Percentiles rank a stretch among this genome's conserved stretches.
Conservation (phyloP, 2,888 invertebrate genomes). For the Drosophila meridiana region DNA sequence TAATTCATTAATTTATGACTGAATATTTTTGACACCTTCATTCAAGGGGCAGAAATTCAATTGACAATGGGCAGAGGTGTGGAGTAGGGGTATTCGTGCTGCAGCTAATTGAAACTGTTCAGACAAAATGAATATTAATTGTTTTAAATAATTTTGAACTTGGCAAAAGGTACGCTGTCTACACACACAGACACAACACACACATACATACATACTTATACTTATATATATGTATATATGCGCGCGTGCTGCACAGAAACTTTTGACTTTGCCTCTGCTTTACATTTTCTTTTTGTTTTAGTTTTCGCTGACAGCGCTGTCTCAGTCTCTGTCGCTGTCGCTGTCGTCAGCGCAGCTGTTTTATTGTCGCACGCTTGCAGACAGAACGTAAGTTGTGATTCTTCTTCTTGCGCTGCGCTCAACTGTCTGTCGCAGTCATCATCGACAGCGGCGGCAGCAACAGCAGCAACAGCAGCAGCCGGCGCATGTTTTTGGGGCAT, state of each 20-base stretch:
- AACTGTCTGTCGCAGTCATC: constrained; percentile 53
- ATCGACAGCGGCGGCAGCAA: constrained; percentile 52
- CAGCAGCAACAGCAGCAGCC: constrained; percentile 26
- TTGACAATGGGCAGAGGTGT: not conserved
- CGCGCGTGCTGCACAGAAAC: constrained; percentile 13
- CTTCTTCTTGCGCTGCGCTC: constrained; percentile 29
- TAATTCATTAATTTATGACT: constrained; percentile 72
- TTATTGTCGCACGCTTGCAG: constrained; percentile 60
- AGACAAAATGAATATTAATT: constrained; percentile 78
- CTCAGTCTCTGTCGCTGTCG: constrained; percentile 4
- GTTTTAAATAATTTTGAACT: constrained; percentile 83
- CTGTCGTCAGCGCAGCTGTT: constrained; percentile 61
- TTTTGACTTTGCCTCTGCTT: constrained; percentile 15
- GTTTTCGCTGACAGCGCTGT: constrained; percentile 33
- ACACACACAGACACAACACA: constrained; percentile 9
- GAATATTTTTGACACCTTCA: constrained; percentile 70
- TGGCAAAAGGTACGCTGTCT: constrained; percentile 63
- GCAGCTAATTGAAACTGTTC: constrained; percentile 64
- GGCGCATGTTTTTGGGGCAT: constrained; percentile 48
- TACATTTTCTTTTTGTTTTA: constrained; percentile 18
- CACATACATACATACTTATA: constrained; percentile 20
- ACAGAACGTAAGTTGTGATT: constrained; percentile 40
- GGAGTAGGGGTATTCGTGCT: constrained; percentile 6
- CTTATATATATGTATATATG: constrained; percentile 1
- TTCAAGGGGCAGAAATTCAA: constrained; percentile 6